Percentiles rank a stretch among this genome's conserved stretches.
Evolutionary conservation across 2,888 invertebrate species (phyloP).

Genomic region (Ditylenchus weischeri): DNA sequence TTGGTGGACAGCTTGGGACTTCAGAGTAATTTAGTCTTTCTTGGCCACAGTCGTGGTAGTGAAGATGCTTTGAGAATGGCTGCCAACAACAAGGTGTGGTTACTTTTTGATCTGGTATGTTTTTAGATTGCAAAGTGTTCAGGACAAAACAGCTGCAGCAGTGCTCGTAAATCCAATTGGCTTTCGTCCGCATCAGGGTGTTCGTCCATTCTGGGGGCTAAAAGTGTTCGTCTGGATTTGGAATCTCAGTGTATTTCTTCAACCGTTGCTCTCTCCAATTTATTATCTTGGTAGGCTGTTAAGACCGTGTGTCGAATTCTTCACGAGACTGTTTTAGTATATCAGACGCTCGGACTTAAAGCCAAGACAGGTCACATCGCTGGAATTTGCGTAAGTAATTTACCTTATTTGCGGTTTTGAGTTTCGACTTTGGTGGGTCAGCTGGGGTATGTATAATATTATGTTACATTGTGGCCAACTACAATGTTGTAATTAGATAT

Average conservation of each 20-base stretch:
- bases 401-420: neutral
- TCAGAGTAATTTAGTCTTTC: conserved; percentile 30
- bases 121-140: conserved; percentile 9
- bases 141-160: conserved; percentile 25
- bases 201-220: conserved; percentile 14
- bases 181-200: conserved; percentile 28
- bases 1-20: conserved; percentile 30
- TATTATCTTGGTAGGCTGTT: conserved; percentile 10
- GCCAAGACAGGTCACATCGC: neutral
- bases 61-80: conserved; percentile 41
- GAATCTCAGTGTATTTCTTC: conserved; percentile 15
- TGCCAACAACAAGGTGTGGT: conserved; percentile 32
- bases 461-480: too few relatives aligned
- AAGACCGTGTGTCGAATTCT: conserved; percentile 4
- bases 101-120: neutral
- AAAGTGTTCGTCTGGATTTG: conserved; percentile 3
- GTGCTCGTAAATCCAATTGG: conserved; percentile 37
- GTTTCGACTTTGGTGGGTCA: neutral
- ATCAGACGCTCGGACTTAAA: neutral
- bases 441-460: too few relatives aligned
- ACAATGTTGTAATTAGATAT: too few relatives aligned
- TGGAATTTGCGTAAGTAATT: conserved; percentile 8
- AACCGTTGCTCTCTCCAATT: conserved; percentile 15
- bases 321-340: neutral
- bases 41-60: conserved; percentile 38